These are phyloP conservation scores for Andrena bucephala DNA, from an alignment of 2,888 invertebrate species.

Conservation along the genomic window DNA sequence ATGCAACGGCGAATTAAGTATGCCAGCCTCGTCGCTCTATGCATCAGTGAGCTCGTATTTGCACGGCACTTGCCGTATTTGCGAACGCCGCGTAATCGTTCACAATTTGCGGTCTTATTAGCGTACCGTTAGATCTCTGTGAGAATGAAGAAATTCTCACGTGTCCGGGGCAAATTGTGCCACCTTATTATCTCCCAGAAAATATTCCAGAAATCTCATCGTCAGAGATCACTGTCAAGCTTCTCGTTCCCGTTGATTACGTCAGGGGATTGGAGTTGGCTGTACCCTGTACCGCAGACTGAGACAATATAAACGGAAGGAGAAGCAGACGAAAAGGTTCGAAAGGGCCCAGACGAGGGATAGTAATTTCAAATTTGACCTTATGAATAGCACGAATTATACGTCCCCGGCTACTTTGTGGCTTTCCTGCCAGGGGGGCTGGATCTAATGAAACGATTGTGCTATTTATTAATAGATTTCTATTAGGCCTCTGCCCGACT, in stretches of 20 bases:
- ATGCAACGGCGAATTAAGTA: conserved; percentile 37
- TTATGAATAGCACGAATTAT: conserved; percentile 67
- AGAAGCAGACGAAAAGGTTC: conserved; percentile 14
- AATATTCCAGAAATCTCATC: not conserved
- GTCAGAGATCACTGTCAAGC: not conserved
- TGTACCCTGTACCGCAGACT: not conserved
- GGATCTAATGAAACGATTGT: conserved; percentile 29
- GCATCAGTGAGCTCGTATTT: conserved; percentile 33
- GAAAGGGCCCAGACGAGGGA: conserved; percentile 46
- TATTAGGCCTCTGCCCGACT: conserved; percentile 36
- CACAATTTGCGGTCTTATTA: conserved; percentile 51
- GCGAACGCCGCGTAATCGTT: conserved; percentile 34
- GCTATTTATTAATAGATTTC: conserved; percentile 75
- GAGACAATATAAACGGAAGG: conserved; percentile 4
- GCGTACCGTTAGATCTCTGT: conserved; percentile 45
- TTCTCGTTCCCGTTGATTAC: not conserved
- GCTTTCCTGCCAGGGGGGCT: conserved; percentile 55
- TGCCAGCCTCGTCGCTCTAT: conserved; percentile 23
- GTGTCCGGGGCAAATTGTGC: conserved; percentile 29
- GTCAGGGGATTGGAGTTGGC: not conserved
- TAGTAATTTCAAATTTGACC: conserved; percentile 78
- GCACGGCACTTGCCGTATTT: conserved; percentile 30
- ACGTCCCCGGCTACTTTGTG: conserved; percentile 77
- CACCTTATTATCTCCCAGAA: not conserved
- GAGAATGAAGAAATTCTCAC: conserved; percentile 38